These are phyloP conservation scores for Brachionus paranguensis DNA, from an alignment of 1,140 invertebrate genomes.

Conservation along the genomic window DNA sequence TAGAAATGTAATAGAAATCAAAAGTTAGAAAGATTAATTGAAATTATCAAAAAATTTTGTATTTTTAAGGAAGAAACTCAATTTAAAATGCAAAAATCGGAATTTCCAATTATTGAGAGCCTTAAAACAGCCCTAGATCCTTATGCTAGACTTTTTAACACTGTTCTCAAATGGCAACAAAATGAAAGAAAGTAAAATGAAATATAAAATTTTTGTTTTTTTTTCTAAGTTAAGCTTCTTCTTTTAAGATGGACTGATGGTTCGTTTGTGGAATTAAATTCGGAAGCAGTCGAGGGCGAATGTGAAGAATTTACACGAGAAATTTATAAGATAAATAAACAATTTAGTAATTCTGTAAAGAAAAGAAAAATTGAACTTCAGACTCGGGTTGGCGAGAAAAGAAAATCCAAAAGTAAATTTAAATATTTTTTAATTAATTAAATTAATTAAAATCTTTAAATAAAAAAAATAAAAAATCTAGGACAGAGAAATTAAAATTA, in stretches of 20 bases:
- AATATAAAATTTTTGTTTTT: constrained; percentile 55
- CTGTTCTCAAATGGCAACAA: constrained; percentile 39
- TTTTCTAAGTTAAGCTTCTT: constrained; percentile 77
- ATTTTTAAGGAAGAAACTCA: constrained; percentile 67
- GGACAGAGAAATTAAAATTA: too few species aligned
- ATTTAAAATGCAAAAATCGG: constrained; percentile 70
- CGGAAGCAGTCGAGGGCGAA: constrained; percentile 69
- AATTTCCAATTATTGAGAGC: constrained; percentile 69
- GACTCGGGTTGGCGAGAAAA: constrained; percentile 64
- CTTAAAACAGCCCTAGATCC: constrained; percentile 44
- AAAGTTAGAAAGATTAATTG: not conserved
- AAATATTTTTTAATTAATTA: too few species aligned
- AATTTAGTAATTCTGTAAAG: constrained; percentile 49
- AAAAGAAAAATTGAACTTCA: constrained; percentile 52
- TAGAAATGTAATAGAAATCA: constrained; percentile 59
- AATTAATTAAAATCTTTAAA: too few species aligned
- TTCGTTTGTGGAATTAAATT: constrained; percentile 72
- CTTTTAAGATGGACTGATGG: constrained; percentile 62
- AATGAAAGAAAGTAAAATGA: constrained; percentile 65
- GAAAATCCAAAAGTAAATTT: constrained; percentile 63
- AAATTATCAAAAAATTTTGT: not conserved
- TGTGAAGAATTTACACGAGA: constrained; percentile 46
- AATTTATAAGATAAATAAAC: constrained; percentile 55
- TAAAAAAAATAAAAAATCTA: too few species aligned
- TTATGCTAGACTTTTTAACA: constrained; percentile 30